Evolutionary conservation across 2,113 vertebrate genomes (phyloP), one percentile per base, ranked within the genome.

Genomic region (Esox niger): DNA sequence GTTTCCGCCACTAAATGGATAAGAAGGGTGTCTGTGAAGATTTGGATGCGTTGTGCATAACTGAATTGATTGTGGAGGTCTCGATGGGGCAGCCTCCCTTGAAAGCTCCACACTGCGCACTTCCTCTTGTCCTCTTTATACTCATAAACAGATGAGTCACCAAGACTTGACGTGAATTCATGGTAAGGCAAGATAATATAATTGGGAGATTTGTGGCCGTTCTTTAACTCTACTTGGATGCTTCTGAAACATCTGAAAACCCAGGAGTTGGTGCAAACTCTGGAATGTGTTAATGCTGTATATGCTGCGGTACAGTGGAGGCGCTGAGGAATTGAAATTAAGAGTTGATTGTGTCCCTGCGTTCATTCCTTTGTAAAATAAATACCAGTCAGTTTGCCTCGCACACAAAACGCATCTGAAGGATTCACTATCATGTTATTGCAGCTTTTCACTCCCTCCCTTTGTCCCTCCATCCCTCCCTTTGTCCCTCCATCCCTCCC

Each of bases 111-210:
- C 4, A 9, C 58, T 23, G 21, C 62, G 15, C 6, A 7, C 25
- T 11, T 47, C 35, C 23, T 7, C 26, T 64, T 0, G 15, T 27
- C 62, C 4, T 20, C 31, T 52, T 5, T 29, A 17, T n/a, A 31
- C 66, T 15, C 27, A 38, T 46, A 46, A 49, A 33, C 26, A 0
- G 33, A 64, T 13, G 27, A 25, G 58, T 63, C 2, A 3, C 71
- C 70, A 62, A 78, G 59, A 10, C 32, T 73, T 31, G 64, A 63
- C 63, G 77, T 78, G 61, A 80, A 73, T 75, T 78, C 67, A 73
- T 62, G 29, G 57, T 1, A 21, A 63, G 0, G 3, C 43, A 58
- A 21, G 54, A 52, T 54, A 46, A 62, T 54, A 65, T 84, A 80
- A 80, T 79, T 83, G 75, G 38, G 75, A 43, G 26, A 73, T 69